phyloP scores from a whole-genome alignment of 2,888 invertebrate species.

The Allygus modestus region DNA sequence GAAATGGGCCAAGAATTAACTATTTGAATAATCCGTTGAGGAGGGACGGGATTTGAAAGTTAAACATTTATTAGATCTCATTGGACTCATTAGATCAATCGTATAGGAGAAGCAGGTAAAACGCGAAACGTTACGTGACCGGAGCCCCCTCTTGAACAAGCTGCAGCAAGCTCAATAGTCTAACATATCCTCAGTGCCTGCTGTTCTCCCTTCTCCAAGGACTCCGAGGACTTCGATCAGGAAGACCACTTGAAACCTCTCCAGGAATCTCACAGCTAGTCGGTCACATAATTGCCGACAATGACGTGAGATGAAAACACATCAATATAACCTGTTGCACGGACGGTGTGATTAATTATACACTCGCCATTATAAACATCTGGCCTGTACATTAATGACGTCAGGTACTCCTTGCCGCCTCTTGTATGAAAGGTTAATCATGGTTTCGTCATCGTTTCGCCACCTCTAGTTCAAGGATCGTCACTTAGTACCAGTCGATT shows the following conservation, averaged over 20 bases:
- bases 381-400: conserved; percentile 20
- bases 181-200: too few relatives aligned
- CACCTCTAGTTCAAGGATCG: not conserved
- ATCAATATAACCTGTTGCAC: conserved; percentile 21
- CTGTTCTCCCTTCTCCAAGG: not conserved
- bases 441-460: conserved; percentile 16
- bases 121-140: too few relatives aligned
- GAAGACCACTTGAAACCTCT: not conserved
- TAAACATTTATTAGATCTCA: too few relatives aligned
- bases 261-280: not conserved
- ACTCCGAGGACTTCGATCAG: not conserved
- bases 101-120: too few relatives aligned
- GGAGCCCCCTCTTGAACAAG: too few relatives aligned
- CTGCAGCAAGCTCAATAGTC: too few relatives aligned
- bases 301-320: conserved; percentile 1
- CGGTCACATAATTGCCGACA: not conserved
- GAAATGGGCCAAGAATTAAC: too few relatives aligned
- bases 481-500: not conserved
- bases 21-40: too few relatives aligned
- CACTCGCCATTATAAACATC: conserved; percentile 17
- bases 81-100: too few relatives aligned
- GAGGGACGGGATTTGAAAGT: too few relatives aligned
- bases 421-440: conserved; percentile 34
- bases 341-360: conserved; percentile 16
- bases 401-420: not conserved